phyloP scores from a whole-genome alignment of 2,797 vertebrate genomes.

The Eospalax fontanierii region DNA sequence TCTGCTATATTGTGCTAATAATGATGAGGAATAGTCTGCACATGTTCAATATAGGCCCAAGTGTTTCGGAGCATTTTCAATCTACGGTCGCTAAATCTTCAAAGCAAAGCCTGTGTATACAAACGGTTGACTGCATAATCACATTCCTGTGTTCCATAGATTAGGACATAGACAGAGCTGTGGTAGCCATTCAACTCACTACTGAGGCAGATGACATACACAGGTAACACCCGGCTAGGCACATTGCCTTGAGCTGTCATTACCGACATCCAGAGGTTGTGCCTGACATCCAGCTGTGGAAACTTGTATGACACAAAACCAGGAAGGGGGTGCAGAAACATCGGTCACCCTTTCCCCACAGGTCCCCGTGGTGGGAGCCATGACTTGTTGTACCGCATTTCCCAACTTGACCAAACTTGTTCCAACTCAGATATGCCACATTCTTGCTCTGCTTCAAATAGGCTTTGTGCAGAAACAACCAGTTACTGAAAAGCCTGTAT shows the following conservation, averaged over 20 bases:
- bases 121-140: background rate
- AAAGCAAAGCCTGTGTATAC: background rate
- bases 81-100: background rate
- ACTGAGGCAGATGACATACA: fast-evolving
- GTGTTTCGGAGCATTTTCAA: background rate
- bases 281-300: background rate
- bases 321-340: background rate
- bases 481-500: background rate
- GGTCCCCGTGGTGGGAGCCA: background rate
- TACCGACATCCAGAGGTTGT: fast-evolving
- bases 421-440: background rate
- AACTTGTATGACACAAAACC: background rate
- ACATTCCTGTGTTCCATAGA: background rate
- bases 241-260: fast-evolving
- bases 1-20: background rate
- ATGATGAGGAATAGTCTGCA: background rate
- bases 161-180: background rate
- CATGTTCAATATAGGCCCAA: background rate
- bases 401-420: background rate
- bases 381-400: fast-evolving
- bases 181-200: background rate
- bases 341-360: background rate
- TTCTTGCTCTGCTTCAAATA: background rate
- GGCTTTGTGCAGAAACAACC: background rate
- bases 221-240: background rate